Conservation (phyloP, 2,888 invertebrate species). For the Hyles lineata region DNA sequence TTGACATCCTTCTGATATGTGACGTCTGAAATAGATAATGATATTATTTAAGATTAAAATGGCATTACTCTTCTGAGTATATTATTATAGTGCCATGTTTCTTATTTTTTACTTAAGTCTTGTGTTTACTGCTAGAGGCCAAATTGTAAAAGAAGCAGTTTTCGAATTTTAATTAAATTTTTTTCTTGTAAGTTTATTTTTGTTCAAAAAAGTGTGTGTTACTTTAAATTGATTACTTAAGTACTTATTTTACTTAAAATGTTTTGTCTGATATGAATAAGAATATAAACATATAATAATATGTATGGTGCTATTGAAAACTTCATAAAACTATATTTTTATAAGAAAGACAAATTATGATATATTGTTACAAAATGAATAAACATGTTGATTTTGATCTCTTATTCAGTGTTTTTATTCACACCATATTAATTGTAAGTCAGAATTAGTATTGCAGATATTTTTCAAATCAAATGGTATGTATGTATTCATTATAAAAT, state of each 20-base stretch:
- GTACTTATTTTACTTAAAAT: slow-evolving; percentile 18
- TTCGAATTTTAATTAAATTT: background rate
- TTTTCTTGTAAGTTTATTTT: background rate
- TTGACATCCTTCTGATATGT: slow-evolving; percentile 28
- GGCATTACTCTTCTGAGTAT: slow-evolving; percentile 1
- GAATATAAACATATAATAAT: slow-evolving; percentile 48
- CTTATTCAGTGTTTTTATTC: slow-evolving; percentile 8
- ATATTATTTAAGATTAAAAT: slow-evolving; percentile 19
- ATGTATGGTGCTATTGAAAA: slow-evolving; percentile 56
- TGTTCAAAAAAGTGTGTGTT: background rate
- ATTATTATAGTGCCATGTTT: slow-evolving; percentile 12
- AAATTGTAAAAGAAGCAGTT: slow-evolving; percentile 4
- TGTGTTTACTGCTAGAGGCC: background rate
- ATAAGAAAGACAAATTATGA: slow-evolving; percentile 39
- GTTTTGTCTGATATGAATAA: slow-evolving; percentile 38
- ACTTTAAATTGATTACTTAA: background rate
- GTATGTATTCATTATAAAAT: no score
- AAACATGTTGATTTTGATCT: slow-evolving; percentile 43
- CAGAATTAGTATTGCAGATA: background rate
- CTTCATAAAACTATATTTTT: slow-evolving; percentile 46
- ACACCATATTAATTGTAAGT: background rate
- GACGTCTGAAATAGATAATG: slow-evolving; percentile 1
- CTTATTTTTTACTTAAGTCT: background rate
- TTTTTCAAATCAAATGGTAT: no score
- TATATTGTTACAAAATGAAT: slow-evolving; percentile 40